phyloP scores from a whole-genome alignment of 1,140 invertebrate species.

The Dendrolimus punctatus region DNA sequence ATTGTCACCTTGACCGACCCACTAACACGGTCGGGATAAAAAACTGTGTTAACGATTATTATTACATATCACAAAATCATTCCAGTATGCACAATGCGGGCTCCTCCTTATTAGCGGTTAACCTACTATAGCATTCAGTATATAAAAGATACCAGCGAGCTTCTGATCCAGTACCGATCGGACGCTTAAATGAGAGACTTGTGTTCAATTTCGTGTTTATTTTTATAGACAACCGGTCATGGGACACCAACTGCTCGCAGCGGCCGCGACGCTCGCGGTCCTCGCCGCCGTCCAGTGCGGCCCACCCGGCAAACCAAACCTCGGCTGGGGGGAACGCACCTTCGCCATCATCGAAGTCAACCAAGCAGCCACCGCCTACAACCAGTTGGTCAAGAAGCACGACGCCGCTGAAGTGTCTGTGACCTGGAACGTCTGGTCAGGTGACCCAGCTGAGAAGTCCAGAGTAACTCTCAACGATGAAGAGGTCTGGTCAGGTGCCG shows the following conservation, averaged over 20 bases:
- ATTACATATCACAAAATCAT: constrained; percentile 54
- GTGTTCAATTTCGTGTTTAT: constrained; percentile 31
- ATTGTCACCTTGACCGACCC: constrained; percentile 47
- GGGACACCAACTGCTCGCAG: constrained; percentile 34
- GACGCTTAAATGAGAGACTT: constrained; percentile 39
- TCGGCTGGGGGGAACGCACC: constrained; percentile 58
- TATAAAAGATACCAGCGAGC: constrained; percentile 51
- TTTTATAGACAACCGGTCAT: constrained; percentile 56
- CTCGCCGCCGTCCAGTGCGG: constrained; percentile 36
- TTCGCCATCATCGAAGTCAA: constrained; percentile 65
- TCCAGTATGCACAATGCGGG: constrained; percentile 38
- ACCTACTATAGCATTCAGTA: constrained; percentile 51
- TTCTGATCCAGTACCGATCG: constrained; percentile 42
- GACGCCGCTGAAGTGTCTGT: constrained; percentile 56
- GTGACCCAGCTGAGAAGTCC: constrained; percentile 44
- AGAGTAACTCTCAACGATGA: constrained; percentile 46
- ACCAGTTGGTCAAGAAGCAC: constrained; percentile 50
- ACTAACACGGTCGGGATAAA: constrained; percentile 46
- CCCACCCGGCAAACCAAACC: constrained; percentile 50
- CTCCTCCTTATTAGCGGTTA: constrained; percentile 54
- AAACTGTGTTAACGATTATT: constrained; percentile 61
- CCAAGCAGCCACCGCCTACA: constrained; percentile 61
- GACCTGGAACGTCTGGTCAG: constrained; percentile 60
- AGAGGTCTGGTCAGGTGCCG: constrained; percentile 49
- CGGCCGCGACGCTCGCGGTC: constrained; percentile 29